Conservation (phyloP, 2,797 vertebrate genomes). For the Chanos chanos region DNA sequence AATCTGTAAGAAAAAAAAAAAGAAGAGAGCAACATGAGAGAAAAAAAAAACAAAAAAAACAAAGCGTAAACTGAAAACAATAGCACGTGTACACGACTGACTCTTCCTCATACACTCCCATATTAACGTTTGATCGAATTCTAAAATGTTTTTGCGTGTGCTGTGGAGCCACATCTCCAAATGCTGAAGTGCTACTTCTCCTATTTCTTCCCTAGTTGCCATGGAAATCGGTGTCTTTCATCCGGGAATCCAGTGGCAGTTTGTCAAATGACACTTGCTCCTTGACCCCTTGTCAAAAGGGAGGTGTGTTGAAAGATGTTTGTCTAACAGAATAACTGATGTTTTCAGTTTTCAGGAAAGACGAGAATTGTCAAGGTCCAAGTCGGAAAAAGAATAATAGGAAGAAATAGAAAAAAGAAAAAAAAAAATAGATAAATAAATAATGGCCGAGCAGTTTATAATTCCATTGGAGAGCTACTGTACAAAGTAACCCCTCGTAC, state of each 20-base stretch:
- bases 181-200: too few relatives aligned
- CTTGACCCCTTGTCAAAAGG: slow-evolving; percentile 51
- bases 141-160: too few relatives aligned
- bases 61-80: too few relatives aligned
- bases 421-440: neutral
- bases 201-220: slow-evolving; percentile 42
- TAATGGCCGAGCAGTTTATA: neutral
- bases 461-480: neutral
- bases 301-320: slow-evolving; percentile 42
- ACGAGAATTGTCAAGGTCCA: neutral
- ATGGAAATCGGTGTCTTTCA: slow-evolving; percentile 41
- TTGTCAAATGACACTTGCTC: slow-evolving; percentile 56
- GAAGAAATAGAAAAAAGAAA: neutral
- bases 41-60: too few relatives aligned
- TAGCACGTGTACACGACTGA: too few relatives aligned
- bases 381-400: neutral
- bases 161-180: too few relatives aligned
- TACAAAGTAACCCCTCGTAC: neutral
- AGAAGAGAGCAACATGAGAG: too few relatives aligned
- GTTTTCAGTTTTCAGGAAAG: slow-evolving; percentile 31
- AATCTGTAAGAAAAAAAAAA: too few relatives aligned
- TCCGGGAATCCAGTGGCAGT: slow-evolving; percentile 33
- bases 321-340: slow-evolving; percentile 50
- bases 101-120: too few relatives aligned
- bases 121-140: too few relatives aligned